Base-by-base conservation (phyloP, 2,888 invertebrate species). In the Gortyna flavago region DNA sequence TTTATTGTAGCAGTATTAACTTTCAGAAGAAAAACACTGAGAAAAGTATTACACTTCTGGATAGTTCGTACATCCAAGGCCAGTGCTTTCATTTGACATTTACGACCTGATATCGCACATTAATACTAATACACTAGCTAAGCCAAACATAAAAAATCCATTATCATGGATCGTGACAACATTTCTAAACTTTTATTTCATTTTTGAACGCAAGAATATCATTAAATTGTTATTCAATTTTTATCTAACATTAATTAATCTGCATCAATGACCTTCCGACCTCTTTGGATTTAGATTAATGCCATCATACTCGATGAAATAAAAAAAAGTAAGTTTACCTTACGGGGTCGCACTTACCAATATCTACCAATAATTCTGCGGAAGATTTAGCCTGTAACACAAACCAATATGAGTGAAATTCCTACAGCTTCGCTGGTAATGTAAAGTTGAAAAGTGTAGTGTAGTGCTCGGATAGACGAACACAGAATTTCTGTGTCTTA, bases 401-500 rank as follows among this genome's bases (percentile, higher is more conserved):
- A 16, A 51, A n/a, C 0, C 0, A 21, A 44, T 84, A 79, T 62
- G 72, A 57, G 3, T 59, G 5, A 73, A 57, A 78, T 44, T 88
- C 13, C 48, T 66, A 35, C 57, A 83, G 25, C 54, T 16, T 16
- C 48, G 21, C 35, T 11, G 70, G 59, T 1, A n/a, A 21, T 11
- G 13, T 51, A 51, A 29, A 18, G 0, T 64, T 66, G 66, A 70
- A 77, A 69, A 54, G 59, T n/a, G n/a, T n/a, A 61, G 44, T 70
- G 32, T 65, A 44, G 54, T 48, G 44, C 16, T 81, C 11, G 32
- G 44, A 71, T 48, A 59, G 35, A 29, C 11, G 3, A 16, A 64
- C 83, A 78, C 83, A 70, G 35, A 69, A 25, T 5, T 41, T 48
- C n/a, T 70, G 75, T 87, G 85, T 75, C 21, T 67, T 48, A 35